Evolutionary conservation across 2,888 invertebrate species (phyloP), one percentile per base, ranked within the genome.

Genomic region (Leptopilina myrica): DNA sequence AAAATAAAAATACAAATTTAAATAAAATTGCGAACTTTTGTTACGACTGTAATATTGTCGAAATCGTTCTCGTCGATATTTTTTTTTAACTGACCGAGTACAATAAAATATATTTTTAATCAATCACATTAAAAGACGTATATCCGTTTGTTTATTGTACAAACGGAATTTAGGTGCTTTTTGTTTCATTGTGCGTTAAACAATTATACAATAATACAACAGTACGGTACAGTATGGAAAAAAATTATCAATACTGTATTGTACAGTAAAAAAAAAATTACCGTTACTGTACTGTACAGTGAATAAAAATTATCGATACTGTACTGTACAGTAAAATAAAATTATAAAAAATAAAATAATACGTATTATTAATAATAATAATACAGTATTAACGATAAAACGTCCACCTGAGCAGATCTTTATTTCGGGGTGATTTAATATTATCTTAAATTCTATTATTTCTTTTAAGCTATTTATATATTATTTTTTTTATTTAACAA

Each of bases 121-220:
- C 73, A 73, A 73, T 73, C 73, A 73, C 73, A 73, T 49, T 66
- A 26, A 69, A 73, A 73, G 33, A 73, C 73, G 73, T 53, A 33
- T 33, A 53, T 56, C 49, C 69, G 69, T 26, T 53, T 33, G 53
- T 53, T 49, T 46, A 75, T 33, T 33, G 33, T 33, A n/a, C 43
- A 33, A 43, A 78, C 62, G 79, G 79, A 75, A 49, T 49, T 49
- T 76, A 77, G 78, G 78, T 79, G 80, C 76, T 82, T 75, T 77
- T 79, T 73, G 78, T 79, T 81, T 78, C 56, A 73, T 82, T 59
- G 79, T 79, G 79, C 59, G 77, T 82, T 81, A 80, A 78, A 80
- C 79, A 65, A 76, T 49, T 9, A 80, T 82, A 83, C 59, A 82
- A 79, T 82, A 83, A 79, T 84, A 84, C 82, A 76, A 80, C 81